Conservation (phyloP, 2,888 invertebrate species). For the Notocelia uddmanniana region DNA sequence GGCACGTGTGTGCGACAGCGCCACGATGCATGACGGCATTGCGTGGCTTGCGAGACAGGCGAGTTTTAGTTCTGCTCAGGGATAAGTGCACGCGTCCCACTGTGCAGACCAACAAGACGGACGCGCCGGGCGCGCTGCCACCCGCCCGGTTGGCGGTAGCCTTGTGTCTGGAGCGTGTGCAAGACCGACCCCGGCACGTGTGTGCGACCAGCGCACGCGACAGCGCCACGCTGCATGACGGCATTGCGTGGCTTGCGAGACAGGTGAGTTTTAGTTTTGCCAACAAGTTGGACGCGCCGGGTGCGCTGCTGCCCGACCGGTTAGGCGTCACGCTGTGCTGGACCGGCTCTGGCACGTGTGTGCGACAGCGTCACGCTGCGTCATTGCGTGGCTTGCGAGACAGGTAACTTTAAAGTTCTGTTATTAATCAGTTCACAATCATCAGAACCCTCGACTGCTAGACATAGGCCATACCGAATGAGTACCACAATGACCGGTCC, state of each 20-base stretch:
- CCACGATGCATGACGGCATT: conserved; percentile 95
- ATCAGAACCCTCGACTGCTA: no score
- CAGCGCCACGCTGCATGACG: conserved; percentile 96
- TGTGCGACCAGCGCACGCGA: conserved; percentile 97
- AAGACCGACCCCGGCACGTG: conserved; percentile 98
- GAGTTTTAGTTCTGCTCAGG: conserved; percentile 87
- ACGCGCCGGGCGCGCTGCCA: conserved; percentile 93
- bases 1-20: conserved; percentile 98
- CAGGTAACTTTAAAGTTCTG: conserved; percentile 79
- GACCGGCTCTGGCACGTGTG: conserved; percentile 98
- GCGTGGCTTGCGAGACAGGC: conserved; percentile 96
- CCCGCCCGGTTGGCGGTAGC: conserved; percentile 92
- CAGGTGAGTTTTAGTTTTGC: conserved; percentile 81
- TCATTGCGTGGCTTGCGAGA: conserved; percentile 97
- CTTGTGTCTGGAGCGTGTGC: conserved; percentile 86
- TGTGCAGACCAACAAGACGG: conserved; percentile 99
- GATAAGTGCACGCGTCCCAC: conserved; percentile 91
- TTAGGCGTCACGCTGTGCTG: conserved; percentile 84
- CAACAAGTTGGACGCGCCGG: conserved; percentile 97
- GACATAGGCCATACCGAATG: no score
- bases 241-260: conserved; percentile 97
- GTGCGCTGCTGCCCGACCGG: conserved; percentile 94
- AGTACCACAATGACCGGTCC: no score
- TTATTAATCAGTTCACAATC: no score
- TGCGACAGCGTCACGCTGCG: conserved; percentile 96